Base-by-base conservation (phyloP, 2,888 invertebrate genomes). In the Cotesia congregata region DNA sequence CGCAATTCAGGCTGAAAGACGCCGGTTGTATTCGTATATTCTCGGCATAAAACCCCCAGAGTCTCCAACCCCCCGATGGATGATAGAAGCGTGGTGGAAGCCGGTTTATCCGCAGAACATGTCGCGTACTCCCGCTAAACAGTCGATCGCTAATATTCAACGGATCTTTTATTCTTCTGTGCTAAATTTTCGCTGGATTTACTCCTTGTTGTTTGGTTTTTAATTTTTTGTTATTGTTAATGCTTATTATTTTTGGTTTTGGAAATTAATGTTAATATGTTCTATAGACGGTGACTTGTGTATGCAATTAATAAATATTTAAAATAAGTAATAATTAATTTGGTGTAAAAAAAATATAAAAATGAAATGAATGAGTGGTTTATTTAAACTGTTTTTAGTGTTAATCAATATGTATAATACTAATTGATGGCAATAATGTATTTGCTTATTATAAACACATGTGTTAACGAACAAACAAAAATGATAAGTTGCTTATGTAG, bases 91-190 rank as follows among this genome's bases (percentile, higher is more conserved):
- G 67, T 74, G 20, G 60, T 65, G 73, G 61, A 71, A 72, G 74
- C 75, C 73, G 70, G 73, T 65, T 61, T 50, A 30, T 77, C 72
- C 85, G 83, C 86, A 85, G 85, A 85, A 84, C 84, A 85, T 85
- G 85, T 83, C 85, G 86, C 83, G 83, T 85, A 83, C 82, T 86
- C 85, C 80, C 82, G 79, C 83, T 82, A 83, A 82, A 83, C 85
- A 86, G 88, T 86, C 85, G 83, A 82, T 84, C 83, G 81, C 82
- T 84, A 85, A 87, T 84, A 86, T 82, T 38, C 65, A 65, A 30
- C 65, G 30, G 30, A 65, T 65, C 65, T 65, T 12, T 65, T 20
- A 65, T 38, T 38, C 12, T 50, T 50, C 50, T 64, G 7, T 9
- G 15, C 20, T 65, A 7, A 38, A 12, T 39, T 38, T 67, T n/a